Base-by-base conservation (phyloP, 1,140 invertebrate genomes). In the Tetramorium alpestre region DNA sequence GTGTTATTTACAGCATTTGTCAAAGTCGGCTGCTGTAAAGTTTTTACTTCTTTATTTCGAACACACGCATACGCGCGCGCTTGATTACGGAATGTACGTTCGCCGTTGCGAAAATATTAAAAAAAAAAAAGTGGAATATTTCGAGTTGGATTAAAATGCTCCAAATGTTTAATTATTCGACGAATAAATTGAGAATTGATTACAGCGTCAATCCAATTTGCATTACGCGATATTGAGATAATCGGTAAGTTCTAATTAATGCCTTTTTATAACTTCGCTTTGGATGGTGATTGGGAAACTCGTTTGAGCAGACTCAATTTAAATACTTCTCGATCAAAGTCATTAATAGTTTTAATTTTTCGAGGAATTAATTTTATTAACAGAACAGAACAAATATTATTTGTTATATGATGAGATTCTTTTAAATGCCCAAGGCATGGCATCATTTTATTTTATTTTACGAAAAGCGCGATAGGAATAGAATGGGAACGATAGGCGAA, bases 161-260 rank as follows among this genome's bases (percentile, higher is more conserved):
- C 28, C 25, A 60, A 60, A 75, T 69, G 38, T 56, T 80, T 69
- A 38, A 51, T 38, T 47, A 73, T 82, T 33, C 38, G 44, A n/a
- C n/a, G 62, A 69, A 38, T 69, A 49, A 69, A 80, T 80, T 80
- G 77, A 54, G 33, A 81, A 54, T 70, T 69, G 47, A 69, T 81
- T 54, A 54, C 47, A 33, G 51, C 33, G 49, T 54, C 78, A 25
- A 56, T 69, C 28, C 80, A 47, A 75, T 62, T 54, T 56, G 38
- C 80, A 54, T 58, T 60, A 18, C 10, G 25, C 13, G 41, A 75
- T 62, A 75, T 62, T 16, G 54, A 18, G 38, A 33, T 62, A 73
- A 84, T 62, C 54, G 69, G 67, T 60, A 73, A 82, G 80, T 75
- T 73, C 44, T 49, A 75, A 60, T 84, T 73, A 82, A 58, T 10